Conservation (phyloP, 2,113 vertebrate genomes). For the Castor canadensis region DNA sequence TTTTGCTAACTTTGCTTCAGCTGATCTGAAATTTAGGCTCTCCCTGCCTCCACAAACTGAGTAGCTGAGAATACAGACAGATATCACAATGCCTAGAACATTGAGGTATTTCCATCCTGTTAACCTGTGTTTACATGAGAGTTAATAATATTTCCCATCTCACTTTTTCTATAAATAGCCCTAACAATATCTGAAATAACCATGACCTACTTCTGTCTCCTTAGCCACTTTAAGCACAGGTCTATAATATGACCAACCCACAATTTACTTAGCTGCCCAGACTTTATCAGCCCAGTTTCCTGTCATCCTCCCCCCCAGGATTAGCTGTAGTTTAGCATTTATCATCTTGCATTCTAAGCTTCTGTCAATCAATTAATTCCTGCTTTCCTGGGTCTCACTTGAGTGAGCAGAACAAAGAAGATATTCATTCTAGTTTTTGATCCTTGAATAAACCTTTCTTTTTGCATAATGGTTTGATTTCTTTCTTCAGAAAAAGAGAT, state of each 20-base stretch:
- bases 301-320: background rate
- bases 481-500: slow-evolving; percentile 1
- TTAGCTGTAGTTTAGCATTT: background rate
- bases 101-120: background rate
- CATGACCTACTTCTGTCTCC: background rate
- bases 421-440: slow-evolving; percentile 19
- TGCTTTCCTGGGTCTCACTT: background rate
- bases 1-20: no score
- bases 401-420: background rate
- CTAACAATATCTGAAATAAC: background rate
- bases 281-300: background rate
- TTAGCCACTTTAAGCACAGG: background rate
- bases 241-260: background rate
- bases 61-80: no score
- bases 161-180: background rate
- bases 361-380: background rate
- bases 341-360: background rate
- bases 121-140: background rate
- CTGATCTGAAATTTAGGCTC: background rate
- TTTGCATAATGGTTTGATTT: slow-evolving; percentile 11
- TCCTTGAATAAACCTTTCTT: background rate
- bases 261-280: background rate
- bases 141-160: background rate
- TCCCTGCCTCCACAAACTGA: no score
- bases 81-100: background rate